Evolutionary conservation across 2,888 invertebrate genomes (phyloP).

Genomic region (Alviniconcha strummeri): DNA sequence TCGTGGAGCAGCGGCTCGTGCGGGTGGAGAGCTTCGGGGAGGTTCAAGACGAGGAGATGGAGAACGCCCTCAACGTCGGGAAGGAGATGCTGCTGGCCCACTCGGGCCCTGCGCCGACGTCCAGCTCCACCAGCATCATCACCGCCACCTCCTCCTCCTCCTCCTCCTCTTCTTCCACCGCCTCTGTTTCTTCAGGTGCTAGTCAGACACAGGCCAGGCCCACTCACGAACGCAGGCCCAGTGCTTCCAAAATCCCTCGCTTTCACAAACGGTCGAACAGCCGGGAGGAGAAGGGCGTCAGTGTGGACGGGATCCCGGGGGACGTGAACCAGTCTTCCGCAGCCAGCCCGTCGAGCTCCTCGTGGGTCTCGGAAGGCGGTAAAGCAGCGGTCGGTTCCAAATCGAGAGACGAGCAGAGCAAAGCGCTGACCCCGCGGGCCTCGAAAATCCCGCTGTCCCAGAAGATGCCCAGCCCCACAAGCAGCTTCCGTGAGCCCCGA

Average conservation of each 20-base stretch:
- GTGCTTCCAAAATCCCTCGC: constrained; percentile 29
- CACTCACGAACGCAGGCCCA: constrained; percentile 25
- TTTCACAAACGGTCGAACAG: constrained; percentile 30
- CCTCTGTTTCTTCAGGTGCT: background rate
- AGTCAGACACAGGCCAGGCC: background rate
- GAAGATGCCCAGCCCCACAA: constrained; percentile 39
- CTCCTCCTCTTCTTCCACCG: background rate
- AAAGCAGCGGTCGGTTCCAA: no score
- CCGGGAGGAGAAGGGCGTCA: constrained; percentile 11
- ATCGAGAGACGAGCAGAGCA: background rate
- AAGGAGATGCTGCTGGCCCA: constrained; percentile 54
- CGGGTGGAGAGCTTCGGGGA: constrained; percentile 35
- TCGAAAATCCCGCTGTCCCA: constrained; percentile 43
- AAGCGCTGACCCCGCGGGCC: background rate
- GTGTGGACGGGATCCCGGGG: background rate
- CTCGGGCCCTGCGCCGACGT: background rate
- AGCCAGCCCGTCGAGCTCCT: background rate
- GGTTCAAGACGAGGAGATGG: constrained; percentile 50
- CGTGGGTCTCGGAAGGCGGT: no score
- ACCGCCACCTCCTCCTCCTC: background rate
- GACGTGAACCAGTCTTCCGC: background rate
- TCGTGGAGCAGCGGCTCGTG: constrained; percentile 47
- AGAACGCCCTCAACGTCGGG: constrained; percentile 61
- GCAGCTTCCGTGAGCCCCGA: constrained; percentile 24
- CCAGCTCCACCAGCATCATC: background rate